A percentile compares a stretch with the other conserved stretches of the same genome.
These are phyloP conservation scores for Miichthys miiuy DNA, from an alignment of 2,797 vertebrate genomes.

Conservation along the genomic window DNA sequence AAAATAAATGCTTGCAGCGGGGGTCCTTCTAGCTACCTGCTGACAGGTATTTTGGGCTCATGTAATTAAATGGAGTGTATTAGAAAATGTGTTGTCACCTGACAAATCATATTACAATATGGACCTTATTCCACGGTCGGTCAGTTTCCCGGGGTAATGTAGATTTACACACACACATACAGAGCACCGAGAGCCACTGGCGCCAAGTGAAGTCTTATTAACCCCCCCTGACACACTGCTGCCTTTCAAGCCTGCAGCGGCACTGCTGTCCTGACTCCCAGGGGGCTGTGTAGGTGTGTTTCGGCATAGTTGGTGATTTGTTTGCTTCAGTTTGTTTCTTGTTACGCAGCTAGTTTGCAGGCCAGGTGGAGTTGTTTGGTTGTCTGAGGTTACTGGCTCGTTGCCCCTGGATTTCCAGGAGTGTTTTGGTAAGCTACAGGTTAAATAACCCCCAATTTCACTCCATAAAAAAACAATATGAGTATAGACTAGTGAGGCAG, in stretches of 20 bases:
- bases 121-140: conserved; percentile 1
- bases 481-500: conserved; percentile 28
- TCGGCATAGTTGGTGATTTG: conserved; percentile 49
- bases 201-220: conserved; percentile 64
- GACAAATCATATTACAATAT: conserved; percentile 11
- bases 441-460: conserved; percentile 29
- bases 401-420: conserved; percentile 45
- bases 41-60: not conserved
- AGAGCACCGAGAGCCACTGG: conserved; percentile 47
- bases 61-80: not conserved
- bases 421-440: conserved; percentile 50
- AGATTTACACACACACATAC: conserved; percentile 2
- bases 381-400: conserved; percentile 64
- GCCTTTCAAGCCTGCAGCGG: conserved; percentile 61
- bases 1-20: not conserved
- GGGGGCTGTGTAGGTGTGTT: conserved; percentile 35
- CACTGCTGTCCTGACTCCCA: conserved; percentile 23
- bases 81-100: conserved; percentile 12
- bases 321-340: conserved; percentile 56
- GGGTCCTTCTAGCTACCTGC: not conserved
- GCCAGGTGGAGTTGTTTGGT: conserved; percentile 56
- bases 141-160: conserved; percentile 19
- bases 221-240: conserved; percentile 61
- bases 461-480: conserved; percentile 42
- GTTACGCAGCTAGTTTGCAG: conserved; percentile 33